Conservation (phyloP, 1,140 invertebrate genomes). For the Caenorhabditis briggsae region DNA sequence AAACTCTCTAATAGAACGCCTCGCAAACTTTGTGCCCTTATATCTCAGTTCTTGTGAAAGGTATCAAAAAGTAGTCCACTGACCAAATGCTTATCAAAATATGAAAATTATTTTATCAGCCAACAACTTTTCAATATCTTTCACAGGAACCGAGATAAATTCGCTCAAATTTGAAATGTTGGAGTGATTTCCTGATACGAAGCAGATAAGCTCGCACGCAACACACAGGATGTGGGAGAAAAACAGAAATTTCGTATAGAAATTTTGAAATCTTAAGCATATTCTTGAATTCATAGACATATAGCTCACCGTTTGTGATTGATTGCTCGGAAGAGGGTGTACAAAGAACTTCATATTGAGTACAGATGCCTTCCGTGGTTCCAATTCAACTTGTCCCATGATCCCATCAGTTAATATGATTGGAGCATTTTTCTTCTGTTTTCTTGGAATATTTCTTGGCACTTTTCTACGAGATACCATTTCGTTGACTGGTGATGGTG, state of each 20-base stretch:
- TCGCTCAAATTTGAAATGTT: no score
- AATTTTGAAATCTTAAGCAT: no score
- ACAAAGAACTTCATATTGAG: conserved; percentile 18
- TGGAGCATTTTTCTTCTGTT: conserved; percentile 16
- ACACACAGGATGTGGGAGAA: neutral
- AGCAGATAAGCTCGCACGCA: neutral
- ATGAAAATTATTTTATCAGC: no score
- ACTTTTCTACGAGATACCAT: conserved; percentile 25
- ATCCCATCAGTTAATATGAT: neutral
- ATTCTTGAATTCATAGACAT: no score
- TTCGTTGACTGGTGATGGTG: neutral
- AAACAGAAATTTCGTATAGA: no score
- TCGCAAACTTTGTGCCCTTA: no score
- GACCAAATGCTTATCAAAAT: no score
- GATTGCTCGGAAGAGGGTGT: neutral
- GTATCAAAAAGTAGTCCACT: neutral
- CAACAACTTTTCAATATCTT: no score
- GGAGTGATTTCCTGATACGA: no score
- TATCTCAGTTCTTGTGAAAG: neutral
- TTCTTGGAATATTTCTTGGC: conserved; percentile 27
- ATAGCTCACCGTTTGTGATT: conserved; percentile 16
- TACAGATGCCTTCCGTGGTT: conserved; percentile 16
- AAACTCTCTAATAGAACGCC: no score
- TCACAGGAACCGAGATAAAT: no score
- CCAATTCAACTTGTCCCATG: conserved; percentile 25